phyloP scores from a whole-genome alignment of 2,888 invertebrate genomes.

The Leptura quadrifasciata region DNA sequence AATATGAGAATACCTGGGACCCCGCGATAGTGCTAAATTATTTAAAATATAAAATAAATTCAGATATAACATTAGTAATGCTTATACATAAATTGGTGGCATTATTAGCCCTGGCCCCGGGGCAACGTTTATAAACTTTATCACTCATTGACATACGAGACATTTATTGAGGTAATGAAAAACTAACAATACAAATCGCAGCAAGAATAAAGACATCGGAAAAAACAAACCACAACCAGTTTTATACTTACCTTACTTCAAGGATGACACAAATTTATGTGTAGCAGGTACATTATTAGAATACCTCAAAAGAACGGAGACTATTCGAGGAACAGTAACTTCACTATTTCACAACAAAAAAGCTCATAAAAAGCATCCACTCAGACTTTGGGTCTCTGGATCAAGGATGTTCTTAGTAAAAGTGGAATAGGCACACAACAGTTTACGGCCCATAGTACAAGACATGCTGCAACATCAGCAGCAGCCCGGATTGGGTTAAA shows the following conservation, averaged over 20 bases:
- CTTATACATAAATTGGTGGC: background rate
- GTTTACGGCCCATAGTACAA: too few relatives aligned
- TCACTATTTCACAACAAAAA: constrained; percentile 33
- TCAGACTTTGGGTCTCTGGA: constrained; percentile 21
- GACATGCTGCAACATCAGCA: constrained; percentile 41
- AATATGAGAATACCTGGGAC: too few relatives aligned
- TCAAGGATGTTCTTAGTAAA: too few relatives aligned
- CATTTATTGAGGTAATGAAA: too few relatives aligned
- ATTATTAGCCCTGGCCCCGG: background rate
- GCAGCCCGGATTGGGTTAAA: constrained; percentile 37
- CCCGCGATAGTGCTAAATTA: background rate
- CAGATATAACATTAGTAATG: background rate
- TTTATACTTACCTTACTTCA: background rate
- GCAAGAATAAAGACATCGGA: constrained; percentile 13
- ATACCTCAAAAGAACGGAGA: background rate
- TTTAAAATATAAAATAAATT: background rate
- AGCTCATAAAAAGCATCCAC: constrained; percentile 17
- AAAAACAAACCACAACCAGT: constrained; percentile 1
- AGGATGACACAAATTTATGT: background rate
- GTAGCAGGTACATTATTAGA: background rate
- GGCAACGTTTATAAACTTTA: background rate
- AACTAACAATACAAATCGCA: background rate
- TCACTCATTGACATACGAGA: too few relatives aligned
- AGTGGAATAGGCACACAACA: too few relatives aligned
- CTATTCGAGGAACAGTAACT: background rate